phyloP scores from a whole-genome alignment of 2,113 vertebrate genomes.

The Onychostoma macrolepis region DNA sequence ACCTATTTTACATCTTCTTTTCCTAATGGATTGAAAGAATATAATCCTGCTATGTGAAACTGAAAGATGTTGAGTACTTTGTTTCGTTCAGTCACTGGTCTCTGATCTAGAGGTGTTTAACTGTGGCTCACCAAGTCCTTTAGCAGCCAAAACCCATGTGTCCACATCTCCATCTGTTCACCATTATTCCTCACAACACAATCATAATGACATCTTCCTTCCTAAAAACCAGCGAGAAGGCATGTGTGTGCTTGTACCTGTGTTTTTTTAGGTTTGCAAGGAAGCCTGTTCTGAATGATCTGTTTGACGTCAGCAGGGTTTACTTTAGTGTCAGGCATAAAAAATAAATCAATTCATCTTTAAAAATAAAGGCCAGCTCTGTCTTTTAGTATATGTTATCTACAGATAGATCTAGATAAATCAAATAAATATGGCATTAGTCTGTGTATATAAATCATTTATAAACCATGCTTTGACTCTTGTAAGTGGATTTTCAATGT shows the following conservation, averaged over 20 bases:
- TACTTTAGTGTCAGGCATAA: background rate
- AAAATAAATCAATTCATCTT: background rate
- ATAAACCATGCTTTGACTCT: too few relatives aligned
- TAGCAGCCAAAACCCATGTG: slow-evolving; percentile 7
- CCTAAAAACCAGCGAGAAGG: background rate
- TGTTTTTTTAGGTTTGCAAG: background rate
- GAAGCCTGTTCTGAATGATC: background rate
- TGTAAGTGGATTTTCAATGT: background rate
- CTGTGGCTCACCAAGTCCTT: background rate
- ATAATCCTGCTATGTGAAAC: background rate
- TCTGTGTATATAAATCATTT: background rate
- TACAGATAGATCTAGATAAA: slow-evolving; percentile 2
- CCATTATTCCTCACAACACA: background rate
- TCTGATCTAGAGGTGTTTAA: background rate
- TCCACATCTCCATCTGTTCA: background rate
- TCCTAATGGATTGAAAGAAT: background rate
- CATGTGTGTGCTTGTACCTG: slow-evolving; percentile 7
- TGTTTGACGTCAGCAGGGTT: background rate
- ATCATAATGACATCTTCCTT: background rate
- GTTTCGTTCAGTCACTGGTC: background rate
- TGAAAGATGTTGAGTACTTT: background rate
- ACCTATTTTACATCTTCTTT: background rate
- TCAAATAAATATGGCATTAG: background rate
- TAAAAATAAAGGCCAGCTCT: background rate
- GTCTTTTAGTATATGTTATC: background rate